Evolutionary conservation across 2,797 vertebrate genomes (phyloP), one percentile per base, ranked within the genome.

Genomic region (Melanotaenia boesemani): DNA sequence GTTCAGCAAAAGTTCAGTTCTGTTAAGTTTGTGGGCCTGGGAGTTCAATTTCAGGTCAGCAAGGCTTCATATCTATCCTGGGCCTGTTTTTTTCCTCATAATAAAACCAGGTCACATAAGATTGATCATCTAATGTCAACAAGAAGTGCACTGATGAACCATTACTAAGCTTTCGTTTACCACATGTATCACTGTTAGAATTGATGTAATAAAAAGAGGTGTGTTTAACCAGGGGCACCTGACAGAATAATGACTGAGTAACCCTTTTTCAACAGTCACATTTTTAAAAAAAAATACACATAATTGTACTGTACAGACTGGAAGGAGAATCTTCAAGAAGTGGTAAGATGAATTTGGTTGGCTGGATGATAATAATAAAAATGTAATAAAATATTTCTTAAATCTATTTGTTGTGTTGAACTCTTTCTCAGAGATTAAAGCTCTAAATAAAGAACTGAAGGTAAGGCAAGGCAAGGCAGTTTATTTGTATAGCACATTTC

Each of bases 1-100:
- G 96, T 97, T 98, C 96, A 96, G 71, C 80, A 71, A 86, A 91
- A 96, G 97, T 97, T 97, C 96, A 97, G 85, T 85, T 67, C 84
- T 95, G 93, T 95, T 93, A 94, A 94, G 96, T 95, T 92, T 94
- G 94, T 88, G 93, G 89, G 79, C 90, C 91, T 92, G 89, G 79
- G 88, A 93, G 94, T 95, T 98, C 96, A 96, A 71, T 87, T 88
- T 77, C 89, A 95, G 96, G 95, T 96, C 95, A 97, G 86, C 30
- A 22, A 74, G 70, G 79, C 68, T 86, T 82, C 84, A 84, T 87
- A 78, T 88, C 76, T 74, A 41, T 83, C 72, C 61, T 62, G 76
- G 68, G 80, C 57, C 68, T 68, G 59, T 55, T 62, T 66, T 76
- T 76, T 54, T 36, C 72, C 77, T 66, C 71, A 77, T 85, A 69